Percentiles rank a stretch among this genome's conserved stretches.
phyloP scores from a whole-genome alignment of 2,113 vertebrate genomes.

The Thamnaconus septentrionalis region DNA sequence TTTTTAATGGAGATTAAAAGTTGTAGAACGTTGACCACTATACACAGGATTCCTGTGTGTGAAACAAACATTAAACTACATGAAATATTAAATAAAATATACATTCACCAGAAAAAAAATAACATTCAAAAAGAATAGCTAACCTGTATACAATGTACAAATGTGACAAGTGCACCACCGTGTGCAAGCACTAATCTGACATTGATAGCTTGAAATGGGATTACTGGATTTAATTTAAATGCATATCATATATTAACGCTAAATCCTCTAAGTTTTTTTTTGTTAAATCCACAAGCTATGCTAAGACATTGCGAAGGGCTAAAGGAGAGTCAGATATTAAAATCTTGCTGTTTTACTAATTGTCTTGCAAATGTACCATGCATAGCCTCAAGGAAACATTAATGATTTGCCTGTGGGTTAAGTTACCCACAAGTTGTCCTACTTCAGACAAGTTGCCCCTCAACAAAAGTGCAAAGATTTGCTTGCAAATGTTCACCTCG shows the following conservation, averaged over 20 bases:
- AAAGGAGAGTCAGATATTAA: constrained; percentile 12
- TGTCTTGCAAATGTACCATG: constrained; percentile 20
- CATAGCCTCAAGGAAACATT: constrained; percentile 14
- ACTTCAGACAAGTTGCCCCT: constrained; percentile 12
- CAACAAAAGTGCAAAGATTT: constrained; percentile 11
- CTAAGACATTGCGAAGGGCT: constrained; percentile 21
- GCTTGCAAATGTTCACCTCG: constrained; percentile 10
- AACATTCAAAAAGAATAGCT: too few species aligned
- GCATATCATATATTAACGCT: constrained; percentile 19
- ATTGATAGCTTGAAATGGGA: constrained; percentile 6
- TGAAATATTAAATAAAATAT: too few species aligned
- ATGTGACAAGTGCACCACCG: too few species aligned
- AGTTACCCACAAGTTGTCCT: constrained; percentile 30
- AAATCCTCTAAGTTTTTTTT: constrained; percentile 21
- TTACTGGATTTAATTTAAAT: constrained; percentile 48
- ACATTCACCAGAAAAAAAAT: too few species aligned
- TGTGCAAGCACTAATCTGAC: too few species aligned
- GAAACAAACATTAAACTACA: too few species aligned
- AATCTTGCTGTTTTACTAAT: constrained; percentile 18
- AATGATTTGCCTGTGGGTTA: neutral
- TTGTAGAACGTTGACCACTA: too few species aligned
- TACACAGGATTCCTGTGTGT: too few species aligned
- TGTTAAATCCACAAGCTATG: constrained; percentile 27
- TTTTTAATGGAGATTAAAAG: too few species aligned
- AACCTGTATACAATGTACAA: too few species aligned